A percentile compares a stretch with the other conserved stretches of the same genome.
These are phyloP conservation scores for Cercopithecus mona DNA, from an alignment of 2,113 vertebrate species.

Conservation along the genomic window DNA sequence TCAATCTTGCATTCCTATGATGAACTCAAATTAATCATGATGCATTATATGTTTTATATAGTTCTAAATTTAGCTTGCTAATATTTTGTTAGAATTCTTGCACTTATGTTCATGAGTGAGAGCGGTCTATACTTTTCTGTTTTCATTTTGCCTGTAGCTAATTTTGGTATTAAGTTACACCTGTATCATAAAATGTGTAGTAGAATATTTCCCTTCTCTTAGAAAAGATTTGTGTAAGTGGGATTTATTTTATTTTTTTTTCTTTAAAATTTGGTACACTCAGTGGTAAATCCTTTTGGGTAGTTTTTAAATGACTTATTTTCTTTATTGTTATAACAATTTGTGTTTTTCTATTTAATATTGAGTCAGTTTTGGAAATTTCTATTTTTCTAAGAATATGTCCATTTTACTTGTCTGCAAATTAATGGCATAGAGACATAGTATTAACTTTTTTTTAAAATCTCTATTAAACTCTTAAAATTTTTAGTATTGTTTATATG, in stretches of 20 bases:
- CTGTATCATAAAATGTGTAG: not conserved
- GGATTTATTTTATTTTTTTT: not conserved
- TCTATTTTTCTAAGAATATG: constrained; percentile 11
- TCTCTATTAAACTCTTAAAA: not conserved
- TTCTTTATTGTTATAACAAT: not conserved
- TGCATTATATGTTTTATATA: not conserved
- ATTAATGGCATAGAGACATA: not conserved
- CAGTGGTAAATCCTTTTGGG: not conserved
- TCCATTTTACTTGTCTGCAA: not conserved
- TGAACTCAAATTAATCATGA: not conserved
- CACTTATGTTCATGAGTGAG: not conserved
- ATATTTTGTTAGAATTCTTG: not conserved
- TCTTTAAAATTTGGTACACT: not conserved
- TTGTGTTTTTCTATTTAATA: not conserved
- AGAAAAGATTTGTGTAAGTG: not conserved
- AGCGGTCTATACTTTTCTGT: not conserved
- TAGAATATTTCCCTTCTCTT: not conserved
- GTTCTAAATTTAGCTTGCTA: not conserved
- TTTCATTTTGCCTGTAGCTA: not conserved
- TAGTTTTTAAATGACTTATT: not conserved
- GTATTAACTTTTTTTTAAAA: not conserved
- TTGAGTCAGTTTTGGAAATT: not conserved
- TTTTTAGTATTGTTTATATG: not conserved
- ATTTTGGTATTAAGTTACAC: not conserved
- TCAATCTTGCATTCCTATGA: not conserved